Base-by-base conservation (phyloP, 2,888 invertebrate species). In the Morpho deidamia region DNA sequence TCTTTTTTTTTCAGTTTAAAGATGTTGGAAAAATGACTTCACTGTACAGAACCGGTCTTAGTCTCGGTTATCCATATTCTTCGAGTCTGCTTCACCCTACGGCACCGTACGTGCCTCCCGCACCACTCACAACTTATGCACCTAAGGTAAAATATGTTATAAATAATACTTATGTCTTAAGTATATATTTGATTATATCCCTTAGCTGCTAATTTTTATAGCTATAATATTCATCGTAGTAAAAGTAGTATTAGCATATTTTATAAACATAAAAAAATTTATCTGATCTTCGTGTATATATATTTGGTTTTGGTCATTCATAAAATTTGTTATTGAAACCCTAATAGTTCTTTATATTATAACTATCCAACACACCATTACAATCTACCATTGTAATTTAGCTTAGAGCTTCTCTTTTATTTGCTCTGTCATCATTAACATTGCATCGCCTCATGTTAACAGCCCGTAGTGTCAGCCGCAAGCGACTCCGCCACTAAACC, bases 21-120 rank as follows among this genome's bases (percentile, higher is more conserved):
- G 97, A 97, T 79, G 94, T 96, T 76, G 93, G 96, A 62, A 97
- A 97, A 88, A 91, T 96, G 86, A 93, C 95, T 50, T 92, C 96
- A 51, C 93, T 96, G 78, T 96, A 96, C 87, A 93, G 96, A 63
- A 92, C 94, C 61, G 90, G 92, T 14, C 74, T 95, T 58, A 94
- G 95, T n/a, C 91, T 96, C 57, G 94, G 94, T 59, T 97, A 96
- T 81, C 94, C 96, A 1, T 88, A 88, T 68, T 94, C 94, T 38
- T 92, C 96, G 12, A 92, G 96, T 58, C 86, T 96, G 53, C 87
- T 96, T 59, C 96, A 96, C 85, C 95, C 96, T 43, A 92, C 95
- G 32, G 95, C 96, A 49, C 97, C 97, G 8, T 97, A 97, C 81
- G 96, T 95, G 70, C 96, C 97, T 58, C 96, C 97, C 34, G 94